Evolutionary conservation across 2,113 vertebrate genomes (phyloP), one percentile per base, ranked within the genome.

Genomic region (Murina feae): DNA sequence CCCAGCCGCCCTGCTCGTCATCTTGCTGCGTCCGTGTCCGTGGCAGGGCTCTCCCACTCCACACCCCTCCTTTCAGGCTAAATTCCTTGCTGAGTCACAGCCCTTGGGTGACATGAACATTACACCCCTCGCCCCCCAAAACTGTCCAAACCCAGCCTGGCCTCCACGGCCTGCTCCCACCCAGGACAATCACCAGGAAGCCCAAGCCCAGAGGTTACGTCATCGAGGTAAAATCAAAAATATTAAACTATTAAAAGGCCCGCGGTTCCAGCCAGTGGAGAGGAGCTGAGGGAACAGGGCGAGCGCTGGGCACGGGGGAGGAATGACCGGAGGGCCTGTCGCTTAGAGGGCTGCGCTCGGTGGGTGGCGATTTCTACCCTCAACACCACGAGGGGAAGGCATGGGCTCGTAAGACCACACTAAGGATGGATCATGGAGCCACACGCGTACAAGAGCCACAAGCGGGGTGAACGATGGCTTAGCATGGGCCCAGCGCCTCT

Each of bases 271-370:
- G 47, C 37, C 53, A 63, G 55, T 32, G 6, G 49, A 71, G 65
- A 90, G 93, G 60, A 42, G 28, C 63, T 3, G 1, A 39, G 49
- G 9, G 10, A 37, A 32, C 9, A 44, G 53, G 28, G 42, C 5
- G 1, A 35, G 51, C 7, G 0, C n/a, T 13, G 25, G 58, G 42
- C 47, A 1, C 42, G n/a, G 35, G 35, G 30, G 86, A 44, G 55
- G 5, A n/a, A 14, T 16, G 7, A 35, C 23, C 9, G 44, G 23
- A 58, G 58, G 14, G 10, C 2, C 30, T 17, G 30, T 12, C 17
- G 37, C 23, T 0, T 21, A 5, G 35, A 30, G 60, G 20, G 69
- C 58, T 10, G 71, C 0, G 0, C 6, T 9, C 16, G 71, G 75
- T 8, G 6, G 23, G 2, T 3, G 51, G 51, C 5, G 17, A 32